Conservation (phyloP, 2,888 invertebrate species). For the Synergus itoensis region DNA sequence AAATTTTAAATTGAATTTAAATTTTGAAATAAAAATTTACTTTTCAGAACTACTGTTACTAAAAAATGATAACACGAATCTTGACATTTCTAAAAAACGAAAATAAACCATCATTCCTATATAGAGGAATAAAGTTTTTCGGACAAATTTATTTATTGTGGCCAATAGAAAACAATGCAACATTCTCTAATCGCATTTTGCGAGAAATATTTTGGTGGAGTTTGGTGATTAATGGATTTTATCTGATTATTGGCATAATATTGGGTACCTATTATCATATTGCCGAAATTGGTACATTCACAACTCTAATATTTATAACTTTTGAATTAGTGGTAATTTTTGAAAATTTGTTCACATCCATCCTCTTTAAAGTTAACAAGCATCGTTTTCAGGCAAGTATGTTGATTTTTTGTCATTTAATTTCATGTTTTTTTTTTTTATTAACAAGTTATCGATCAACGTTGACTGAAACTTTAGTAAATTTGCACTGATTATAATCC, state of each 20-base stretch:
- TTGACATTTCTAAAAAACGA: background rate
- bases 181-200: background rate
- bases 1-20: too few species aligned
- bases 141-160: background rate
- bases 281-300: background rate
- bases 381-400: background rate
- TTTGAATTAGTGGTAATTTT: background rate
- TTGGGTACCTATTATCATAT: background rate
- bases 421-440: too few species aligned
- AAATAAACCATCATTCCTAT: background rate
- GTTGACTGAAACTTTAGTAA: too few species aligned
- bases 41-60: too few species aligned
- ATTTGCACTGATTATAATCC: too few species aligned
- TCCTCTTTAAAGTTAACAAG: slow-evolving; percentile 7
- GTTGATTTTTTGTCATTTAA: too few species aligned
- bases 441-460: too few species aligned
- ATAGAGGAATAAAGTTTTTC: background rate
- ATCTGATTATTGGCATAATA: background rate
- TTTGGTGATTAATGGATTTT: background rate
- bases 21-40: too few species aligned
- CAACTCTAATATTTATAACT: slow-evolving; percentile 9
- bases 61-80: too few species aligned
- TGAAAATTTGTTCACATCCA: background rate
- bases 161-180: background rate
- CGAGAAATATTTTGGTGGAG: slow-evolving; percentile 14